phyloP scores from a whole-genome alignment of 2,797 vertebrate species.

The Decapterus maruadsi region DNA sequence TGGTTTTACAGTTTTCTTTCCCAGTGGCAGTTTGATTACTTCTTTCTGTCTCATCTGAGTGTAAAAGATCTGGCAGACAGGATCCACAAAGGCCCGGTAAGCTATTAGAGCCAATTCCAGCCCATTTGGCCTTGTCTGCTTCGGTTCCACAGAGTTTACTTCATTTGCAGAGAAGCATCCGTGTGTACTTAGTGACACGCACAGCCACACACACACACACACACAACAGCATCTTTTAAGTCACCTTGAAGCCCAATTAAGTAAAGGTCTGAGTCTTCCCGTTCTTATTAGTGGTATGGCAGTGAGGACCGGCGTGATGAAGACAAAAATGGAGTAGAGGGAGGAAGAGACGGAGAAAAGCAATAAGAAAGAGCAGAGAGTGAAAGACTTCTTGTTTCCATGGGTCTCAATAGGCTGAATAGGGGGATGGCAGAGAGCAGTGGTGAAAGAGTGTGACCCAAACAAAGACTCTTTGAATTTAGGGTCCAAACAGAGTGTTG shows the following conservation, averaged over 20 bases:
- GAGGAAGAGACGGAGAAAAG: conserved; percentile 61
- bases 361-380: conserved; percentile 57
- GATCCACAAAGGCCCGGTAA: conserved; percentile 56
- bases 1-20: conserved; percentile 32
- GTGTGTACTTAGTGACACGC: conserved; percentile 47
- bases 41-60: conserved; percentile 57
- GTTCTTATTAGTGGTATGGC: conserved; percentile 64
- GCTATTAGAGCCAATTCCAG: conserved; percentile 78
- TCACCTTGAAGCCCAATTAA: conserved; percentile 83
- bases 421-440: conserved; percentile 62
- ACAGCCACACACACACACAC: conserved; percentile 32
- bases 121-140: conserved; percentile 76
- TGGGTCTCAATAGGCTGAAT: conserved; percentile 77
- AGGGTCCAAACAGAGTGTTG: conserved; percentile 76
- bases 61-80: conserved; percentile 67
- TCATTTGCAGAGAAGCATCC: conserved; percentile 71
- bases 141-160: conserved; percentile 76
- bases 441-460: conserved; percentile 78
- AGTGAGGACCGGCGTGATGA: conserved; percentile 45
- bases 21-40: conserved; percentile 46
- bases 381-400: conserved; percentile 80
- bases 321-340: conserved; percentile 56
- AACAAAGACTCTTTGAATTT: conserved; percentile 81
- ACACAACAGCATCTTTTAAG: conserved; percentile 53
- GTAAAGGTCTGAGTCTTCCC: conserved; percentile 71